A percentile compares a stretch with the other conserved stretches of the same genome.
Conservation (phyloP, 1,140 invertebrate genomes). For the Macrobrachium rosenbergii region DNA sequence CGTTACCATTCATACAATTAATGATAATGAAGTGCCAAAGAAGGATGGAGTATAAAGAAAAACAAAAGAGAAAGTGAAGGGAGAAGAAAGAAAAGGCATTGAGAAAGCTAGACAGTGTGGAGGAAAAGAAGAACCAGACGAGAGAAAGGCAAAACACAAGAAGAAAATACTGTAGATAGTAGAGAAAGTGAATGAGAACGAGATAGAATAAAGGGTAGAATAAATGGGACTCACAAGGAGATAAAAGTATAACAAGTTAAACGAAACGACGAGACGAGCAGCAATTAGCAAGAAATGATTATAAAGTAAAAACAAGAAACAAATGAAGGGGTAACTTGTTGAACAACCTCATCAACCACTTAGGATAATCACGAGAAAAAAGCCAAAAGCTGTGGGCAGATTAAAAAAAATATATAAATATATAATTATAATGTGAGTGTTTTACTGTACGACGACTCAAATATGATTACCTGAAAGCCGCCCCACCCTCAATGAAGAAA, state of each 20-base stretch:
- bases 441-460: too few species aligned
- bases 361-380: not conserved
- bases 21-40: not conserved
- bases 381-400: not conserved
- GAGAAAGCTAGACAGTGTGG: not conserved
- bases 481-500: too few species aligned
- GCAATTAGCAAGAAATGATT: not conserved
- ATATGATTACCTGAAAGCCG: too few species aligned
- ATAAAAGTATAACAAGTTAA: not conserved
- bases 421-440: too few species aligned
- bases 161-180: not conserved
- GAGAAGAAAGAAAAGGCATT: not conserved
- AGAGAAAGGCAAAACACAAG: not conserved
- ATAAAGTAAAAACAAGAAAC: not conserved
- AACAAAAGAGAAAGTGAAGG: not conserved
- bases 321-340: not conserved
- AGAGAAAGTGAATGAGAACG: not conserved
- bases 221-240: not conserved
- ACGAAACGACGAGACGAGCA: not conserved
- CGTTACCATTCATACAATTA: too few species aligned
- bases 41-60: conserved; percentile 5
- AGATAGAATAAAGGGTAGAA: not conserved
- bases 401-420: not conserved
- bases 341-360: not conserved
- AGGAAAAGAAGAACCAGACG: not conserved